A percentile compares a stretch with the other conserved stretches of the same genome.
These are phyloP conservation scores for Conus ventricosus DNA, from an alignment of 1,140 invertebrate species.

Conservation along the genomic window DNA sequence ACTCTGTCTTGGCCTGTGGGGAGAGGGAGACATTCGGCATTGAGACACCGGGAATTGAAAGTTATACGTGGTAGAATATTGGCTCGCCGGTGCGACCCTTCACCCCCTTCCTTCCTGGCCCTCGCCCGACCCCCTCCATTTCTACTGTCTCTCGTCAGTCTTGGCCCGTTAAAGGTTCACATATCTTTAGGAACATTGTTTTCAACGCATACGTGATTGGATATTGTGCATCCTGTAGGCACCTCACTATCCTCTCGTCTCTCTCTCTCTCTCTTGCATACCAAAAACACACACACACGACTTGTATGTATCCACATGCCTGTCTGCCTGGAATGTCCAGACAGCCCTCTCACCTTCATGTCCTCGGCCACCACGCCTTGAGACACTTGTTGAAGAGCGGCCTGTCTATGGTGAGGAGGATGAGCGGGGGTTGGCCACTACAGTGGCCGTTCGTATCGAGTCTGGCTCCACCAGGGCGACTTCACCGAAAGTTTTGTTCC, in stretches of 20 bases:
- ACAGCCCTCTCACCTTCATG: slow-evolving; percentile 17
- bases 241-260: too few species aligned
- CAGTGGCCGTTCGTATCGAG: slow-evolving; percentile 68
- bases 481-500: slow-evolving; percentile 72
- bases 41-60: too few species aligned
- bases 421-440: slow-evolving; percentile 62
- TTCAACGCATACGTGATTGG: too few species aligned
- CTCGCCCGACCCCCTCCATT: too few species aligned
- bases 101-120: too few species aligned
- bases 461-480: slow-evolving; percentile 66
- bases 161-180: too few species aligned
- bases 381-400: slow-evolving; percentile 72
- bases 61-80: too few species aligned
- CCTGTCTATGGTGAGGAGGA: slow-evolving; percentile 68
- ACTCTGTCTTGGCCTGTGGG: slow-evolving; percentile 69
- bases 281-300: not conserved
- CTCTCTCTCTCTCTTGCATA: slow-evolving; percentile 24
- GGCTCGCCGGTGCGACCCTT: too few species aligned
- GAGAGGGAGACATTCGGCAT: not conserved
- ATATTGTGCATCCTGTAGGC: too few species aligned
- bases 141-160: too few species aligned
- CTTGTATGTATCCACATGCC: too few species aligned
- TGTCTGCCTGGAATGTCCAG: not conserved
- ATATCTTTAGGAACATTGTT: too few species aligned
- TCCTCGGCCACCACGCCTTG: slow-evolving; percentile 59